phyloP scores from a whole-genome alignment of 2,888 invertebrate genomes.

The Tenthredo mesomela region DNA sequence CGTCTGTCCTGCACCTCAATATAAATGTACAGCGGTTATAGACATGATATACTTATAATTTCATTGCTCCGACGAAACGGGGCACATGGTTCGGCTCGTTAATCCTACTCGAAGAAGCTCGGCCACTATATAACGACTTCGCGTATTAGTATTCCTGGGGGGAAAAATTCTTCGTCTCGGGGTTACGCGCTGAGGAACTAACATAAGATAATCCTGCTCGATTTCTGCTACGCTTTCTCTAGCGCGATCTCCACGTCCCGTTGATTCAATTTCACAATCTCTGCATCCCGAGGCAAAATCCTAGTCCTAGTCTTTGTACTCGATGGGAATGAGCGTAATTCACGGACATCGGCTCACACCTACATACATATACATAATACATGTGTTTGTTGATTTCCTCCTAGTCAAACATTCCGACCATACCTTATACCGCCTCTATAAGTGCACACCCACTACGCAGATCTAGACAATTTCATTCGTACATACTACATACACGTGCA shows the following conservation, averaged over 20 bases:
- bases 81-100: too few species aligned
- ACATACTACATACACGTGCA: neutral
- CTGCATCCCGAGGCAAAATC: neutral
- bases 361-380: neutral
- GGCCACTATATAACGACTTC: neutral
- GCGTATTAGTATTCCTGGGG: neutral
- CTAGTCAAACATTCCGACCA: neutral
- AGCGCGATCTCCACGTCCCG: neutral
- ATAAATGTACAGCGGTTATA: neutral
- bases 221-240: neutral
- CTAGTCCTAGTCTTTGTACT: neutral
- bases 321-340: conserved; percentile 6
- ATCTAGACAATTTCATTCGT: neutral
- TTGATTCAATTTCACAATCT: neutral
- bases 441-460: neutral
- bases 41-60: neutral
- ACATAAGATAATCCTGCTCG: neutral
- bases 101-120: too few species aligned
- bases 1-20: neutral
- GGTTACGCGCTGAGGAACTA: neutral
- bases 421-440: neutral
- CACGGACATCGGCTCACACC: neutral
- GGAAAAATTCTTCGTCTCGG: neutral
- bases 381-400: neutral
- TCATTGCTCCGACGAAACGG: neutral